A percentile compares a stretch with the other conserved stretches of the same genome.
phyloP scores from a whole-genome alignment of 1,140 invertebrate genomes.

The Lamellibrachia luymesi region DNA sequence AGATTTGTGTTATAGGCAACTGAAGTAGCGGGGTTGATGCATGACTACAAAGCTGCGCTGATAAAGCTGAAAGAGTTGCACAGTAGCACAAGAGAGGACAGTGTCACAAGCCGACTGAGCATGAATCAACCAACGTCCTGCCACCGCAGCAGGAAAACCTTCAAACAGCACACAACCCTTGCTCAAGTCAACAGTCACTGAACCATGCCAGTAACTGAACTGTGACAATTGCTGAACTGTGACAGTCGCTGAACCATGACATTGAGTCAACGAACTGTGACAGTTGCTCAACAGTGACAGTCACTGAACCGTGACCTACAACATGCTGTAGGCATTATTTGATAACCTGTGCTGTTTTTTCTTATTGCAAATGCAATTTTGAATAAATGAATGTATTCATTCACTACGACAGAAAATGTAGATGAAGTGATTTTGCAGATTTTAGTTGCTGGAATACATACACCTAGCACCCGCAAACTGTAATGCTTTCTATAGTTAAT shows the following conservation, averaged over 20 bases:
- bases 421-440: not conserved
- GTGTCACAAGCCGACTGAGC: not conserved
- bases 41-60: not conserved
- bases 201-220: not conserved
- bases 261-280: too few relatives aligned
- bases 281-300: not conserved
- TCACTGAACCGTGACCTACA: not conserved
- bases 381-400: not conserved
- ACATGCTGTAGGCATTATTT: not conserved
- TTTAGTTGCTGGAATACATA: not conserved
- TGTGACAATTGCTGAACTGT: not conserved
- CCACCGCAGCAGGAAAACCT: not conserved
- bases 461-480: not conserved
- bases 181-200: not conserved
- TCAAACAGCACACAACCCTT: not conserved
- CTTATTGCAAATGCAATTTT: not conserved
- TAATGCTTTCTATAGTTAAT: not conserved
- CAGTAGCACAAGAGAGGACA: not conserved
- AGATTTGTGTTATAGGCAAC: not conserved
- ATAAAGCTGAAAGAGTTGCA: not conserved
- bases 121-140: not conserved
- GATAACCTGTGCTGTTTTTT: not conserved
- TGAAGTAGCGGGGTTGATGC: not conserved
- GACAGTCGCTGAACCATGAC: not conserved
- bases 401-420: not conserved